Evolutionary conservation across 1,140 invertebrate genomes (phyloP).

Genomic region (Drosophila albomicans): DNA sequence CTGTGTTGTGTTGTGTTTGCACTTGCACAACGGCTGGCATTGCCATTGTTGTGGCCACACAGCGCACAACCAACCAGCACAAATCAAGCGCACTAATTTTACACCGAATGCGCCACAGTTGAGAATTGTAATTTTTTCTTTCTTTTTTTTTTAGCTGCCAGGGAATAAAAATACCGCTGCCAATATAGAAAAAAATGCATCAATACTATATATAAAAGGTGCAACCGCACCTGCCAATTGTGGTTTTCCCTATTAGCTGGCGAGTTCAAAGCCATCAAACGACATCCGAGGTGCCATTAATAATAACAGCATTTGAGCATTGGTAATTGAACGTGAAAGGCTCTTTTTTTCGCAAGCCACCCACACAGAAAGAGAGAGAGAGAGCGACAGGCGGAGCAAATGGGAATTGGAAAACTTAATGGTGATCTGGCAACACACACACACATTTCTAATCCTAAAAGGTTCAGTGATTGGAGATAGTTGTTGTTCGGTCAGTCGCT

Average conservation of each 20-base stretch:
- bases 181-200: slow-evolving; percentile 14
- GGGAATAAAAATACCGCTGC: slow-evolving; percentile 24
- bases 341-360: slow-evolving; percentile 34
- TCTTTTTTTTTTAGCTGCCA: slow-evolving; percentile 5
- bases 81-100: slow-evolving; percentile 68
- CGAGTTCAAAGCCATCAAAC: slow-evolving; percentile 26
- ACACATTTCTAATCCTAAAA: slow-evolving; percentile 21
- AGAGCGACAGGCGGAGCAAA: not conserved
- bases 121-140: slow-evolving; percentile 43
- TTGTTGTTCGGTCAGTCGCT: slow-evolving; percentile 5
- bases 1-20: slow-evolving; percentile 28
- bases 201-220: slow-evolving; percentile 18
- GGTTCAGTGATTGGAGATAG: not conserved
- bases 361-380: slow-evolving; percentile 5
- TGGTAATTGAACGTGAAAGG: slow-evolving; percentile 73
- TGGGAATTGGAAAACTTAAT: not conserved
- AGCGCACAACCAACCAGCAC: slow-evolving; percentile 24
- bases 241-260: slow-evolving; percentile 29
- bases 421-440: not conserved
- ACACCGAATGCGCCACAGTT: slow-evolving; percentile 49
- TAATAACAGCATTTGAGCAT: slow-evolving; percentile 38
- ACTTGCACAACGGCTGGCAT: slow-evolving; percentile 56
- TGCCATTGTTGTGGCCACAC: slow-evolving; percentile 59
- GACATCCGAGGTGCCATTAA: slow-evolving; percentile 14
- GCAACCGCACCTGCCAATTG: slow-evolving; percentile 43